These are phyloP conservation scores for Aphaenogaster rudis DNA, from an alignment of 1,140 invertebrate genomes.

Conservation along the genomic window DNA sequence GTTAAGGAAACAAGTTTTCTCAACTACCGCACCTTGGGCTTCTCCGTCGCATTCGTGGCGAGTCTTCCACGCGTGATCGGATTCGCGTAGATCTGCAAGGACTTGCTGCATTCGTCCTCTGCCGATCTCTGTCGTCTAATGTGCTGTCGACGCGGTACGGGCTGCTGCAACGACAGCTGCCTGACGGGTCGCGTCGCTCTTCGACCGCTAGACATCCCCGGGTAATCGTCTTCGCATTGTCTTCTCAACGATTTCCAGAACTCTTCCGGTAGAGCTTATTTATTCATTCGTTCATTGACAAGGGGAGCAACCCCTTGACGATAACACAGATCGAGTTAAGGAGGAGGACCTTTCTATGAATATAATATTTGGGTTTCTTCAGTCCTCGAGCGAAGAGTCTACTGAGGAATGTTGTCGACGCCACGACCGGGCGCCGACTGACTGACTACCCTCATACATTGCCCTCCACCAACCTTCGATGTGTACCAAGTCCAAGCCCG, in stretches of 20 bases:
- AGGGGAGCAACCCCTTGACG: neutral
- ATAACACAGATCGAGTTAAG: neutral
- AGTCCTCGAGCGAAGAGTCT: neutral
- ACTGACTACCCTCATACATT: slow-evolving; percentile 77
- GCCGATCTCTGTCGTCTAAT: slow-evolving; percentile 83
- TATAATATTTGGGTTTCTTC: neutral
- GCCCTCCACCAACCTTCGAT: slow-evolving; percentile 68
- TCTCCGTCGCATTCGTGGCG: slow-evolving; percentile 61
- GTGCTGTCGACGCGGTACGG: slow-evolving; percentile 74
- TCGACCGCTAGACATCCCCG: slow-evolving; percentile 59
- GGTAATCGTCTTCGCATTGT: neutral
- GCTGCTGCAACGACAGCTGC: slow-evolving; percentile 83
- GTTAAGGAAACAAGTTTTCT: neutral
- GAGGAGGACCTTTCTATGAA: neutral
- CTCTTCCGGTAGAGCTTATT: neutral
- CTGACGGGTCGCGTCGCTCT: slow-evolving; percentile 76
- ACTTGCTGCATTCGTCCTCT: slow-evolving; percentile 79
- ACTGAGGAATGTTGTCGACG: slow-evolving; percentile 64
- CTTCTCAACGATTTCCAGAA: neutral
- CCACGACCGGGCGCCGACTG: slow-evolving; percentile 82
- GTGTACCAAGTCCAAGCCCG: slow-evolving; percentile 46
- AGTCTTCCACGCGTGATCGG: slow-evolving; percentile 51
- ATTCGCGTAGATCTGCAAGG: slow-evolving; percentile 71
- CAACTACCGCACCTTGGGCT: slow-evolving; percentile 64
- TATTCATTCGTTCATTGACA: neutral